A percentile compares a stretch with the other conserved stretches of the same genome.
Evolutionary conservation across 2,797 vertebrate genomes (phyloP).

Genomic region (Rhadinocentrus ornatus): DNA sequence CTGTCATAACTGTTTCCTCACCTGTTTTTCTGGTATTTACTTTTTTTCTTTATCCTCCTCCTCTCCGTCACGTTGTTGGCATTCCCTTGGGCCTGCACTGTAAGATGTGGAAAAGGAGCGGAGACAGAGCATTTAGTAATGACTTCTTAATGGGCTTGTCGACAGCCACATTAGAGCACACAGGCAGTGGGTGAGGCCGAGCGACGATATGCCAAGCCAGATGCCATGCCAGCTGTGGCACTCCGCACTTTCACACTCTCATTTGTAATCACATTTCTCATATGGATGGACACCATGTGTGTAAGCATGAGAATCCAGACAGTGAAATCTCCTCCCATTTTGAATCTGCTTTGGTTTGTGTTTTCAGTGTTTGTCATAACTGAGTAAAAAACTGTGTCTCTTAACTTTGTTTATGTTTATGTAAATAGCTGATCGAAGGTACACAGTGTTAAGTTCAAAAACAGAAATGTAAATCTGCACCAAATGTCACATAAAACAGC

Average conservation of each 20-base stretch:
- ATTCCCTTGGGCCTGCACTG: conserved; percentile 74
- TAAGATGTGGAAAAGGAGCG: conserved; percentile 78
- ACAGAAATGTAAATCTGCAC: not conserved
- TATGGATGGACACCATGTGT: conserved; percentile 73
- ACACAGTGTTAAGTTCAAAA: not conserved
- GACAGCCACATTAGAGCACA: conserved; percentile 83
- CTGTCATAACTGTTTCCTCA: not conserved
- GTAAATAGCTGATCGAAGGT: not conserved
- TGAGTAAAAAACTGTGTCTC: not conserved
- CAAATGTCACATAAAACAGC: not conserved
- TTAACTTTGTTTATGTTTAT: not conserved
- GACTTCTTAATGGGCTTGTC: conserved; percentile 86
- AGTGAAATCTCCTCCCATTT: conserved; percentile 51
- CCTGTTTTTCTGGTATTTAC: conserved; percentile 12
- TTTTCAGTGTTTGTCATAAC: not conserved
- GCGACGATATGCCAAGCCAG: conserved; percentile 85
- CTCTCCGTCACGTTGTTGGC: conserved; percentile 58
- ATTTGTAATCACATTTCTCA: conserved; percentile 87
- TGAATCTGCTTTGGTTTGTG: conserved; percentile 16
- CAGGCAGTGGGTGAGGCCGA: conserved; percentile 76
- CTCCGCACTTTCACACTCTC: conserved; percentile 73
- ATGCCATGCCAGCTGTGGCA: conserved; percentile 83
- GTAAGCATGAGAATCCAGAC: conserved; percentile 64
- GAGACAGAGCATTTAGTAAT: conserved; percentile 86
- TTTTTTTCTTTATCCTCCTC: conserved; percentile 1